Evolutionary conservation across 2,113 vertebrate genomes (phyloP).

Genomic region (Melanocharis versteri): DNA sequence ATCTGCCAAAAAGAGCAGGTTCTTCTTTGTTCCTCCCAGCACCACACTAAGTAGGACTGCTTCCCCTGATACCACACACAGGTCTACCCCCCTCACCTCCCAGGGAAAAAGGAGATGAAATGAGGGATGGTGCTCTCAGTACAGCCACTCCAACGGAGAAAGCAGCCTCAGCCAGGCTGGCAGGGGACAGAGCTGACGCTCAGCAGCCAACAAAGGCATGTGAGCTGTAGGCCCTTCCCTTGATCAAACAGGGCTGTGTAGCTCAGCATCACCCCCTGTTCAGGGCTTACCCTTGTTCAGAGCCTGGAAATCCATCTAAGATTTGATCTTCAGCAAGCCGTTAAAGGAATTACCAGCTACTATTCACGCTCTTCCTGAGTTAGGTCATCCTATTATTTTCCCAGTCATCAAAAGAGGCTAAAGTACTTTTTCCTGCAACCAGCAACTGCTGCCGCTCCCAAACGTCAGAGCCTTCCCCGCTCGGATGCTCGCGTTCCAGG

Average conservation of each 20-base stretch:
- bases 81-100: not conserved
- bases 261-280: not conserved
- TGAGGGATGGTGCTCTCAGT: not conserved
- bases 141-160: not conserved
- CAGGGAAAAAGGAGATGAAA: not conserved
- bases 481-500: not conserved
- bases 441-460: not conserved
- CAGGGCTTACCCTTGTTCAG: not conserved
- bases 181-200: not conserved
- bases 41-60: not conserved
- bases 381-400: constrained; percentile 48
- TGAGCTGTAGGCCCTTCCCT: not conserved
- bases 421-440: constrained; percentile 3
- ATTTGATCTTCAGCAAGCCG: not conserved
- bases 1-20: not conserved
- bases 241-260: not conserved
- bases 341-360: constrained; percentile 11
- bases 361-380: constrained; percentile 37
- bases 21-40: not conserved
- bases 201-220: not conserved
- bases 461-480: not conserved
- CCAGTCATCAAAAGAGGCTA: not conserved
- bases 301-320: constrained; percentile 4
- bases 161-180: not conserved
- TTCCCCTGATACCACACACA: not conserved